Evolutionary conservation across 2,113 vertebrate species (phyloP).

Genomic region (Petrocephalus zakoni): DNA sequence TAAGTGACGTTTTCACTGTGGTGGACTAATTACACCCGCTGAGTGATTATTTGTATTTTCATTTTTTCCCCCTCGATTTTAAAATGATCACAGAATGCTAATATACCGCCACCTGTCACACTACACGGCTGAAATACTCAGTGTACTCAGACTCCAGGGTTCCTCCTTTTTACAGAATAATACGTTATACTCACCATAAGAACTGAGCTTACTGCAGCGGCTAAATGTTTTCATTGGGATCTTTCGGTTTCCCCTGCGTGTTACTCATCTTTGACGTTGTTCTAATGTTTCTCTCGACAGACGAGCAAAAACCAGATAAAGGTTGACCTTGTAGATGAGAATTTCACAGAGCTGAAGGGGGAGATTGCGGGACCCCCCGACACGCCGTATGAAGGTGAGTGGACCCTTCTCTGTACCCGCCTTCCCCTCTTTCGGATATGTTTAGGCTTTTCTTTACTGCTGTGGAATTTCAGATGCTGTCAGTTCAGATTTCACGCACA

Average conservation of each 20-base stretch:
- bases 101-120: not conserved
- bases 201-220: not conserved
- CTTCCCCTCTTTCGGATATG: not conserved
- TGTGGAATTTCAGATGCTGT: not conserved
- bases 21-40: not conserved
- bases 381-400: constrained; percentile 97
- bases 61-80: not conserved
- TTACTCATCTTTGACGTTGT: not conserved
- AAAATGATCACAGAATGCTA: not conserved
- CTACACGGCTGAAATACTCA: not conserved
- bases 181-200: not conserved
- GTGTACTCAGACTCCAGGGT: not conserved
- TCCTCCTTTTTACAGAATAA: not conserved
- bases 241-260: not conserved
- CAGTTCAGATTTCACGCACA: not conserved
- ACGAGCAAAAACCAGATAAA: constrained; percentile 99
- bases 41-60: not conserved
- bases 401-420: constrained; percentile 36
- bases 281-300: constrained; percentile 54
- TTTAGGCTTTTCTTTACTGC: not conserved
- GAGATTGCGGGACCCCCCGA: constrained; percentile 98
- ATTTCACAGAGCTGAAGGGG: constrained; percentile 98
- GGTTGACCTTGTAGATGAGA: constrained; percentile 99
- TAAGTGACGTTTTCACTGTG: not conserved
- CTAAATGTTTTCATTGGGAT: constrained; percentile 19